phyloP scores from a whole-genome alignment of 2,113 vertebrate genomes.

The Malaclemys terrapin region DNA sequence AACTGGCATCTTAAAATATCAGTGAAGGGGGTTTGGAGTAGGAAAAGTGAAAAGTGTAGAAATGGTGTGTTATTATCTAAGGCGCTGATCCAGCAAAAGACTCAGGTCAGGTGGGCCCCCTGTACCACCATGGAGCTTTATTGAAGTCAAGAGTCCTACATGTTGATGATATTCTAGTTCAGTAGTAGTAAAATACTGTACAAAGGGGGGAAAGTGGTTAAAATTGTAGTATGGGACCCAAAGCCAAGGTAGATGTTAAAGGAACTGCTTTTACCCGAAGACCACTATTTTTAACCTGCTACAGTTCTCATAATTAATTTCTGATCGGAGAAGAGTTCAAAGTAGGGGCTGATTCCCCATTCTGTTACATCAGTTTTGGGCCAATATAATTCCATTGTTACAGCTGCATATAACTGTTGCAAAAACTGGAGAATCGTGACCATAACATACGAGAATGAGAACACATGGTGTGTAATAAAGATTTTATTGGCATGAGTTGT shows the following conservation, averaged over 20 bases:
- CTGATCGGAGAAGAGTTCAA: not conserved
- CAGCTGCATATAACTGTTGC: not conserved
- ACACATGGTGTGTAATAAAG: not conserved
- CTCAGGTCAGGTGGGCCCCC: not conserved
- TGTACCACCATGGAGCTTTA: not conserved
- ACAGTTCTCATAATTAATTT: not conserved
- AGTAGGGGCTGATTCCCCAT: not conserved
- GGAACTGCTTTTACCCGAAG: not conserved
- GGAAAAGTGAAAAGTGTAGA: rapidly evolving
- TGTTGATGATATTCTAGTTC: not conserved
- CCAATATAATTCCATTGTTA: not conserved
- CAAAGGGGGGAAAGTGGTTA: not conserved
- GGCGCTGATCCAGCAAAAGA: not conserved
- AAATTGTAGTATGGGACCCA: not conserved
- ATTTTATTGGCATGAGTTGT: not conserved
- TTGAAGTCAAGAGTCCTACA: not conserved
- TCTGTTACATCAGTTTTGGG: not conserved
- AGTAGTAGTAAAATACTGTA: not conserved
- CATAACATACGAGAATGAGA: not conserved
- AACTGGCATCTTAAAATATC: not conserved
- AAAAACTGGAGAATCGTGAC: not conserved
- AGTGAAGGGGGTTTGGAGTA: rapidly evolving
- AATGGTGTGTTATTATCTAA: not conserved
- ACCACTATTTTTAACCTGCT: not conserved
- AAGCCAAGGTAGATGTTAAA: not conserved